Evolutionary conservation across 1,140 invertebrate genomes (phyloP).

Genomic region (Linepithema humile): DNA sequence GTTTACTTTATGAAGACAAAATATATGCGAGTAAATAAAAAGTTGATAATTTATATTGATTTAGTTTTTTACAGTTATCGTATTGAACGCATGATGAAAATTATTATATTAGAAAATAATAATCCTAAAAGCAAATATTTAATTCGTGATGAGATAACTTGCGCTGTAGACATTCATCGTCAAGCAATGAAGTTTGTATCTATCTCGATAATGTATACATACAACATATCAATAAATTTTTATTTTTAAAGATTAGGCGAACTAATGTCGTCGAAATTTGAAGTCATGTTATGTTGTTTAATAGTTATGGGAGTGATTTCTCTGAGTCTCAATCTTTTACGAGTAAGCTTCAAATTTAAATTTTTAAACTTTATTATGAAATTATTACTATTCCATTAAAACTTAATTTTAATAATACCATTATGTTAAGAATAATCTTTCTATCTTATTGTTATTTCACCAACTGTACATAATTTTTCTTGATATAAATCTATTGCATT

Average conservation of each 20-base stretch:
- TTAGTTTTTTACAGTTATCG: conserved; percentile 35
- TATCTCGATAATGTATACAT: background rate
- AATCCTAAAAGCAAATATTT: background rate
- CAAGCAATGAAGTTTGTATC: conserved; percentile 27
- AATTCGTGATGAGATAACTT: background rate
- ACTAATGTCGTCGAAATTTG: background rate
- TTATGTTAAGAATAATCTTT: background rate
- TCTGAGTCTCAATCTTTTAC: background rate
- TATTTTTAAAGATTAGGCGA: background rate
- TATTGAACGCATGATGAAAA: background rate
- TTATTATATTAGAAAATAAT: background rate
- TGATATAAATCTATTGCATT: no score
- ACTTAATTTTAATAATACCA: background rate
- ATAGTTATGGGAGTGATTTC: background rate
- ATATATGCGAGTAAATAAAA: no score
- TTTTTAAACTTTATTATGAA: background rate
- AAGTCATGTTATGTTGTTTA: background rate
- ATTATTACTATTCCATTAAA: background rate
- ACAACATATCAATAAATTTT: background rate
- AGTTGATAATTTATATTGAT: no score
- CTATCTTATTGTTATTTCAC: no score
- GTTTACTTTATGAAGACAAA: no score
- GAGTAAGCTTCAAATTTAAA: background rate
- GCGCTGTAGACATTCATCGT: background rate
- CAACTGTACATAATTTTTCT: no score